phyloP scores from a whole-genome alignment of 2,888 invertebrate genomes.

The Dicyrtomina minuta region DNA sequence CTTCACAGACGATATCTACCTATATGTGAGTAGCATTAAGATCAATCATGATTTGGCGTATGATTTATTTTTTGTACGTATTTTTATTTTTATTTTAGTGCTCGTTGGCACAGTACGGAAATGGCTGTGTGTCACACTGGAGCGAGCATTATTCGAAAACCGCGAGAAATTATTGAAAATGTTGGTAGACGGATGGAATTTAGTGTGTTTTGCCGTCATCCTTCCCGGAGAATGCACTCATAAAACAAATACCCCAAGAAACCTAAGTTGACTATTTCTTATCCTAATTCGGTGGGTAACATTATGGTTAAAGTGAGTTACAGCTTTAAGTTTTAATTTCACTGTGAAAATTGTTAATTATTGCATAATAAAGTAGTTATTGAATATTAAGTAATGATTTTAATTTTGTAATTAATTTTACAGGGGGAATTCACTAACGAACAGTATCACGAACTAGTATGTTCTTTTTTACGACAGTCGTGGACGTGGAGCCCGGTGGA shows the following conservation, averaged over 20 bases:
- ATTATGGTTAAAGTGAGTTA: slow-evolving; percentile 88
- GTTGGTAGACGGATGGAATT: slow-evolving; percentile 96
- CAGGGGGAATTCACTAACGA: slow-evolving; percentile 95
- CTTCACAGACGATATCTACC: no score
- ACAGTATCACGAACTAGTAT: slow-evolving; percentile 86
- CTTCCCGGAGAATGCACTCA: slow-evolving; percentile 95
- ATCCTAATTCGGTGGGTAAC: slow-evolving; percentile 95
- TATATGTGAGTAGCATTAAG: no score
- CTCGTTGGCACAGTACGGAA: slow-evolving; percentile 99
- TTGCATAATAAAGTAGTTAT: background rate
- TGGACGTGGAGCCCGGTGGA: slow-evolving; percentile 96
- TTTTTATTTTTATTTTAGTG: no score
- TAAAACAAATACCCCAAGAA: slow-evolving; percentile 77
- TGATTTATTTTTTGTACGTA: background rate
- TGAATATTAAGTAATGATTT: background rate
- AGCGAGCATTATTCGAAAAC: slow-evolving; percentile 92
- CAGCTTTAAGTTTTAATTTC: background rate
- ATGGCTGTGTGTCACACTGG: slow-evolving; percentile 99
- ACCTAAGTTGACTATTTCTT: slow-evolving; percentile 86
- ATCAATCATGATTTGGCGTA: no score
- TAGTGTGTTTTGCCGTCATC: slow-evolving; percentile 97
- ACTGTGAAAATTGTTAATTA: background rate
- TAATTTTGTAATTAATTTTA: slow-evolving; percentile 26
- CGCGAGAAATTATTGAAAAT: slow-evolving; percentile 93
- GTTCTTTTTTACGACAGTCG: slow-evolving; percentile 70